Percentiles rank a stretch among this genome's conserved stretches.
These are phyloP conservation scores for Pseudois nayaur DNA, from an alignment of 2,113 vertebrate species.

Conservation along the genomic window DNA sequence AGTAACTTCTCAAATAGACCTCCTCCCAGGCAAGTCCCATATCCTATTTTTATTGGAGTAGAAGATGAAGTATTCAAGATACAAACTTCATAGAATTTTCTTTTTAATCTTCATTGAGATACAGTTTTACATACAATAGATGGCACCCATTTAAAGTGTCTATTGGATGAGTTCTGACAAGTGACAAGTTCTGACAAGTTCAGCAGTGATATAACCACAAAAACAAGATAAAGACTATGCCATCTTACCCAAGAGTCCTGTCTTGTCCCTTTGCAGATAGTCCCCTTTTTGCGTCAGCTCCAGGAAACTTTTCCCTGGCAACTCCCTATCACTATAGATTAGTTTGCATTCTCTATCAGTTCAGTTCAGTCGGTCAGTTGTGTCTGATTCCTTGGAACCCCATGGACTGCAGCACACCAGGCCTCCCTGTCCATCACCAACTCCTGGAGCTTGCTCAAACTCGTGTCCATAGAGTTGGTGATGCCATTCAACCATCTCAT, in stretches of 20 bases:
- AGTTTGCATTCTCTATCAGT: not conserved
- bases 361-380: not conserved
- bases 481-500: not conserved
- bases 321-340: not conserved
- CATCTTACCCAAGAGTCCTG: not conserved
- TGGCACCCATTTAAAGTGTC: not conserved
- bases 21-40: not conserved
- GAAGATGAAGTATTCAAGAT: not conserved
- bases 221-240: not conserved
- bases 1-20: not conserved
- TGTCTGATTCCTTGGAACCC: not conserved
- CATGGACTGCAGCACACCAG: not conserved
- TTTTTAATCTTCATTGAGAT: not conserved
- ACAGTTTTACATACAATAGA: not conserved
- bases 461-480: not conserved
- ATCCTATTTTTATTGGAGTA: not conserved
- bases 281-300: not conserved
- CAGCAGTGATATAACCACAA: not conserved
- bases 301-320: not conserved
- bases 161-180: not conserved
- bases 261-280: not conserved
- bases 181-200: not conserved
- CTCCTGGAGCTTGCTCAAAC: not conserved
- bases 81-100: not conserved
- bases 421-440: not conserved